Base-by-base conservation (phyloP, 2,113 vertebrate genomes). In the Mormyrus lacerda region DNA sequence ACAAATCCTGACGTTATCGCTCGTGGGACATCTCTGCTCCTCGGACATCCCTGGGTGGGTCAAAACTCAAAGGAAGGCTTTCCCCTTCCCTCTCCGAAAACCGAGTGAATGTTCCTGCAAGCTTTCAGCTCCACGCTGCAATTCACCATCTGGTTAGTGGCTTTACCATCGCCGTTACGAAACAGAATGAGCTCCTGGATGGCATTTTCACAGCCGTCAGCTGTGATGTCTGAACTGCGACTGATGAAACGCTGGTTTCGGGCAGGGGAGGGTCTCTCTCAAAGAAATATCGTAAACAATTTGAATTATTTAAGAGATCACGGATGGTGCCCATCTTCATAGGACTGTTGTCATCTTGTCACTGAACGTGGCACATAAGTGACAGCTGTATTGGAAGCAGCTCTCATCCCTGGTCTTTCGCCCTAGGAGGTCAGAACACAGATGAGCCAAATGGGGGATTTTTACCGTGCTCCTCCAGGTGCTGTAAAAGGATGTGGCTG, bases 381-480 rank as follows among this genome's bases (percentile, higher is more conserved):
- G 35, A 42, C 73, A 79, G 31, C 31, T 35, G 13, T 13, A 13
- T 31, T 76, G 69, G 69, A 39, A 39, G 27, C 4, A 0, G 13
- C 27, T 35, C 31, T 79, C 73, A 6, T 27, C n/a, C 10, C 61
- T 69, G 61, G 61, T 10, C 61, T 31, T 31, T 10, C 1, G 27
- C 61, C 27, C 61, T 3, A 4, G 27, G 61, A 4, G 35, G 35
- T 39, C 73, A 42, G 35, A 79, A 42, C 35, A 79, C 31, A 79
- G 24, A 47, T 19, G 35, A 47, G 21, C 21, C 45, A 8, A 61
- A 19, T 42, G 2, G 17, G 39, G 35, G 55, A 8, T 21, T 27
- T 94, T 91, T 97, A 99, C 98, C 97, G 0, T 97, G 97, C 92
- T 98, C 98, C 91, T 98, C 97, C 92, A 99, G 93, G 93, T 98